phyloP scores from a whole-genome alignment of 2,797 vertebrate genomes.

The Xiphorhynchus erythropygius region DNA sequence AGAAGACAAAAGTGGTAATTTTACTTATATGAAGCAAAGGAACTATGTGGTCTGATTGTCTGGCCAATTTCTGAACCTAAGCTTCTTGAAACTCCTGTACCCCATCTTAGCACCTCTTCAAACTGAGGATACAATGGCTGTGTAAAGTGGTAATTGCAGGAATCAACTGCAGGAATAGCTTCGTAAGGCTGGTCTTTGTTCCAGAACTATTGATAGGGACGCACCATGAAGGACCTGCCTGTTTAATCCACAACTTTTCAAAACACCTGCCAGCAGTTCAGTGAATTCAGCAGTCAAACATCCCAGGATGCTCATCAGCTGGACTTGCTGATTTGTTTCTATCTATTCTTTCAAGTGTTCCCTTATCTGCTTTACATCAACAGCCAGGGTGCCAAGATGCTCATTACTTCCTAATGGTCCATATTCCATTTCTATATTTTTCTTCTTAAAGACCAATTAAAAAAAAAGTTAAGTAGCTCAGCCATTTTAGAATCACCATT shows the following conservation, averaged over 20 bases:
- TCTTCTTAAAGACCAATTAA: constrained; percentile 80
- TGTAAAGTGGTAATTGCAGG: not conserved
- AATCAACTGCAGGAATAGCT: not conserved
- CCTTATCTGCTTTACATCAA: constrained; percentile 78
- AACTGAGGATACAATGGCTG: not conserved
- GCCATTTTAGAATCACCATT: constrained; percentile 75
- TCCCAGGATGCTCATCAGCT: constrained; percentile 61
- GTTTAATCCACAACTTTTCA: constrained; percentile 72
- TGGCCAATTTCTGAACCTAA: not conserved
- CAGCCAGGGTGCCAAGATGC: constrained; percentile 76
- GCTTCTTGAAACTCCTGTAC: not conserved
- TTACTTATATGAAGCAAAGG: not conserved
- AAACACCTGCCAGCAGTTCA: constrained; percentile 67
- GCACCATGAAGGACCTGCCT: constrained; percentile 8
- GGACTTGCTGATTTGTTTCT: constrained; percentile 73
- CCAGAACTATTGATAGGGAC: not conserved
- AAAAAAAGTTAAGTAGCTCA: constrained; percentile 74
- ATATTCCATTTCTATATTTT: constrained; percentile 77
- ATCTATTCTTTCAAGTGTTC: constrained; percentile 73
- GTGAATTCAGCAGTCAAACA: constrained; percentile 71
- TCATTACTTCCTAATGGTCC: constrained; percentile 80
- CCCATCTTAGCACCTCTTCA: not conserved
- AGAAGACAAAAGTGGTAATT: not conserved
- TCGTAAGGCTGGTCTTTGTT: not conserved
- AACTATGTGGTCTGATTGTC: not conserved